Percentiles rank a stretch among this genome's conserved stretches.
phyloP scores from a whole-genome alignment of 2,888 invertebrate species.

The Philhelius pedissequus region DNA sequence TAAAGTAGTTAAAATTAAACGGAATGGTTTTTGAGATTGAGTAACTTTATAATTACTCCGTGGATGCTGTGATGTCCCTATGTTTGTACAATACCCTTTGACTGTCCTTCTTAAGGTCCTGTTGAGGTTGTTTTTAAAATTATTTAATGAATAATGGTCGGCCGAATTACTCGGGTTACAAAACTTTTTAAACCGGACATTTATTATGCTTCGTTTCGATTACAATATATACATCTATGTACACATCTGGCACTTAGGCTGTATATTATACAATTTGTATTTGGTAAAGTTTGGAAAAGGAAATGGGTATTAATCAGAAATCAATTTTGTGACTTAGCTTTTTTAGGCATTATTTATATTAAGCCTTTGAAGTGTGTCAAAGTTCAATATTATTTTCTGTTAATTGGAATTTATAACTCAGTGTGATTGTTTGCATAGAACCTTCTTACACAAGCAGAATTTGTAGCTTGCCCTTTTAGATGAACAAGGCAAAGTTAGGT shows the following conservation, averaged over 20 bases:
- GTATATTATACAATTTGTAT: background rate
- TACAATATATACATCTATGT: too few species aligned
- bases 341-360: background rate
- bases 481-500: too few species aligned
- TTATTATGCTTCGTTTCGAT: too few species aligned
- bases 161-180: background rate
- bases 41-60: conserved; percentile 21
- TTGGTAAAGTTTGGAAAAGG: background rate
- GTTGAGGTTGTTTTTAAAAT: background rate
- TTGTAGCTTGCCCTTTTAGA: too few species aligned
- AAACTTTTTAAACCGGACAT: background rate
- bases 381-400: background rate
- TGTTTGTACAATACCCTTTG: background rate
- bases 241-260: background rate
- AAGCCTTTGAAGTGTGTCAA: background rate
- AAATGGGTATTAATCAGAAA: background rate
- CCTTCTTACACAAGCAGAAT: too few species aligned
- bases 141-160: background rate
- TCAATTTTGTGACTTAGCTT: background rate
- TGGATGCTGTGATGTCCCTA: background rate
- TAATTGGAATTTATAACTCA: background rate
- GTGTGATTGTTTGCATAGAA: background rate
- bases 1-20: conserved; percentile 18
- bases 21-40: conserved; percentile 10
- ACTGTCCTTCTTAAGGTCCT: background rate